phyloP scores from a whole-genome alignment of 2,797 vertebrate genomes.

The Cossypha caffra region DNA sequence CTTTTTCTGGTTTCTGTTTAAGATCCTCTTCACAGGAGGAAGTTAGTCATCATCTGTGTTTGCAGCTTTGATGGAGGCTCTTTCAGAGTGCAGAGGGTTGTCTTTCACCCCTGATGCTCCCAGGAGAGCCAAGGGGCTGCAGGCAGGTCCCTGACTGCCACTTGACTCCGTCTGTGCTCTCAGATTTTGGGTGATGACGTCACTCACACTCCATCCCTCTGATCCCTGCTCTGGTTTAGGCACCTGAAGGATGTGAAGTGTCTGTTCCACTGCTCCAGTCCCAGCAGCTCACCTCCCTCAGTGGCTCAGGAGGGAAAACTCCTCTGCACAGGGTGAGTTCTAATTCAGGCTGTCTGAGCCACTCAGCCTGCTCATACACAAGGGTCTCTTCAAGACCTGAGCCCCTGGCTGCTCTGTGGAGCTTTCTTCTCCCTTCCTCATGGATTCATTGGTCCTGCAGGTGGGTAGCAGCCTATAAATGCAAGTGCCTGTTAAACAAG shows the following conservation, averaged over 20 bases:
- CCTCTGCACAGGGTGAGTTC: not conserved
- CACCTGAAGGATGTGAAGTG: not conserved
- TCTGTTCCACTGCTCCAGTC: not conserved
- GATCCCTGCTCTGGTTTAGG: not conserved
- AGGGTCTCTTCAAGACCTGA: not conserved
- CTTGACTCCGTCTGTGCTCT: not conserved
- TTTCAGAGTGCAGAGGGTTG: not conserved
- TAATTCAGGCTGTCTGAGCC: not conserved
- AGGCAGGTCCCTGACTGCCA: fast-evolving
- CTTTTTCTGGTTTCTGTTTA: no score
- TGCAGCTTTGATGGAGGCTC: not conserved
- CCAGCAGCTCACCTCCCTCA: not conserved
- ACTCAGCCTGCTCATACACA: not conserved
- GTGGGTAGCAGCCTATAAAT: not conserved
- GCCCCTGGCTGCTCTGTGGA: no score
- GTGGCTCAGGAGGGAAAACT: not conserved
- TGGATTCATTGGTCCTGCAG: not conserved
- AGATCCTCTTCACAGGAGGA: not conserved
- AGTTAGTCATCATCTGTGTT: not conserved
- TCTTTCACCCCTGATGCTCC: not conserved
- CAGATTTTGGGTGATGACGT: not conserved
- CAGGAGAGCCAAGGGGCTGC: not conserved
- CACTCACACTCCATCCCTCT: not conserved
- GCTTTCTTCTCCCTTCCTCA: not conserved
- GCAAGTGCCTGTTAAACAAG: not conserved